Base-by-base conservation (phyloP, 2,113 vertebrate species). In the Eurystomus gularis region DNA sequence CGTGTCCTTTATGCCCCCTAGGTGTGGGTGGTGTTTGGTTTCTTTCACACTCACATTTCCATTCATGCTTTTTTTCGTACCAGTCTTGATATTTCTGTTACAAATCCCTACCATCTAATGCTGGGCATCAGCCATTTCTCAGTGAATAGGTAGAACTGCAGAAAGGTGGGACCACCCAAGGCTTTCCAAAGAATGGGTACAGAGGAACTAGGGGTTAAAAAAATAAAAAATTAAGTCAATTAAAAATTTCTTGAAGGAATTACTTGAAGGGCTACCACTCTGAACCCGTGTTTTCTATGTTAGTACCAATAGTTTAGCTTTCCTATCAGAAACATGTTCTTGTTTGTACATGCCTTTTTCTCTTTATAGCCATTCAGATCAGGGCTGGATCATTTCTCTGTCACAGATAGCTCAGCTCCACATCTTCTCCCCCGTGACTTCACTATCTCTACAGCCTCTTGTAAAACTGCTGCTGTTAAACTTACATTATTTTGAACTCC, bases 91-190 rank as follows among this genome's bases (percentile, higher is more conserved):
- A 40, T 49, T 93, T 79, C 40, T 88, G 13, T n/a, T 58, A 37
- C 18, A 70, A 80, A 82, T 68, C 33, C 44, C 18, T 25, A 28
- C 17, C n/a, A 40, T 17, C 16, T 40, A 26, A n/a, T 21, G 6
- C 10, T 17, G 54, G 17, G 18, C 13, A 66, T 44, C 65, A 58
- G 9, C 48, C 65, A 0, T 79, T 86, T 68, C 48, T 80, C 52
- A 60, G 51, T 29, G n/a, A 71, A 54, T 2, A 40, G 28, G 52
- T 11, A 40, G 49, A 73, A 57, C 3, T 44, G 25, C 24, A 58
- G 37, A 80, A 79, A 88, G 0, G 1, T 10, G 21, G 16, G 24
- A 35, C 6, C 7, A 52, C 1, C 2, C 14, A 51, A 69, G 26
- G 7, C 17, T 65, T 80, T 42, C 39, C 18, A 65, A 66, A 5